phyloP scores from a whole-genome alignment of 2,113 vertebrate genomes.

The Prunella fulvescens region DNA sequence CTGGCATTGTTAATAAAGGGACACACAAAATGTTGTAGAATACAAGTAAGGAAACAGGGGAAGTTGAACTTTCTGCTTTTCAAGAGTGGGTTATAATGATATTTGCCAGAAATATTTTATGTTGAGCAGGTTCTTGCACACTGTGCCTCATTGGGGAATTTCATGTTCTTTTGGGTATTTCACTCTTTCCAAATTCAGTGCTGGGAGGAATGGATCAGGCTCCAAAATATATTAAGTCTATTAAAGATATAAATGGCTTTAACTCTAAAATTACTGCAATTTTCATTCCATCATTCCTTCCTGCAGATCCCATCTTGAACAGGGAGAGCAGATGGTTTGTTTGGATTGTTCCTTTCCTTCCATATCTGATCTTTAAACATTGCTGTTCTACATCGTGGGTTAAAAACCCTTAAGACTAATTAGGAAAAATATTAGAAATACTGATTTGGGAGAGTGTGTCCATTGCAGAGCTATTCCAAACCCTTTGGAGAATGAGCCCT shows the following conservation, averaged over 20 bases:
- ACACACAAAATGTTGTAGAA: accelerated
- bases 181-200: not conserved
- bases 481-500: not conserved
- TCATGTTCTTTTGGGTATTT: not conserved
- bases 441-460: not conserved
- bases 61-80: not conserved
- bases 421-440: not conserved
- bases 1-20: not conserved
- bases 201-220: not conserved
- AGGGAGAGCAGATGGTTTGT: not conserved
- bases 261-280: not conserved
- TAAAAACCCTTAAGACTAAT: not conserved
- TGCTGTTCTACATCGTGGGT: accelerated
- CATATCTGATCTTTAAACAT: not conserved
- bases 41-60: not conserved
- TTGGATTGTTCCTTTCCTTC: not conserved
- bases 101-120: not conserved
- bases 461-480: not conserved
- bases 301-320: not conserved
- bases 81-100: not conserved
- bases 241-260: not conserved
- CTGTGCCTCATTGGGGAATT: not conserved
- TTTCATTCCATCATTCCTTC: not conserved
- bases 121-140: not conserved
- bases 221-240: not conserved